Evolutionary conservation across 2,113 vertebrate genomes (phyloP).

Genomic region (Neomonachus schauinslandi): DNA sequence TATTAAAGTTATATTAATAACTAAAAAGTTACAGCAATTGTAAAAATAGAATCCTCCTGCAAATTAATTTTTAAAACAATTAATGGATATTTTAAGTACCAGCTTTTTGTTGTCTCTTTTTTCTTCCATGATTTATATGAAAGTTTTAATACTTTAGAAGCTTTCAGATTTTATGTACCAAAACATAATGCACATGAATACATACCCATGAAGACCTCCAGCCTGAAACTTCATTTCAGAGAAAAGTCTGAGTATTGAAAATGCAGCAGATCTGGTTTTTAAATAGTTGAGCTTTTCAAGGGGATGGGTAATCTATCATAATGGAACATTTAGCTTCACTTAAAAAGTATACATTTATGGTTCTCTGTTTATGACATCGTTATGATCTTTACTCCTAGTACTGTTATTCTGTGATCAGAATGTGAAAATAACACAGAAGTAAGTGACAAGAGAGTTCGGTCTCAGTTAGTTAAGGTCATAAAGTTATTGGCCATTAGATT

Average conservation of each 20-base stretch:
- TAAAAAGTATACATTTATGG: slow-evolving; percentile 54
- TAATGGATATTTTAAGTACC: slow-evolving; percentile 26
- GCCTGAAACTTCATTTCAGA: background rate
- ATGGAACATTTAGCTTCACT: slow-evolving; percentile 59
- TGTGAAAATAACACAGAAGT: slow-evolving; percentile 54
- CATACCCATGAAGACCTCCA: background rate
- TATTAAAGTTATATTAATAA: background rate
- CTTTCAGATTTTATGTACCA: slow-evolving; percentile 26
- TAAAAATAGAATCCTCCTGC: background rate
- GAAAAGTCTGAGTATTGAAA: slow-evolving; percentile 35
- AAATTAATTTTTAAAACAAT: slow-evolving; percentile 46
- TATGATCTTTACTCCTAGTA: slow-evolving; percentile 30
- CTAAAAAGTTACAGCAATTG: background rate
- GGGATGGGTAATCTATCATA: slow-evolving; percentile 30
- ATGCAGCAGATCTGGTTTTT: slow-evolving; percentile 40
- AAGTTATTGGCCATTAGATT: slow-evolving; percentile 55
- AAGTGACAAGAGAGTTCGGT: slow-evolving; percentile 19
- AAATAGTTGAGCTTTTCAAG: slow-evolving; percentile 39
- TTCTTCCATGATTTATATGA: background rate
- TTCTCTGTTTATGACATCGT: slow-evolving; percentile 48
- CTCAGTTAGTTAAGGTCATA: background rate
- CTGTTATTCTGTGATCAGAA: slow-evolving; percentile 46
- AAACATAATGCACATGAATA: slow-evolving; percentile 28
- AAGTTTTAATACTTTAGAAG: slow-evolving; percentile 47
- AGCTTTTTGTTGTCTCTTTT: background rate